Evolutionary conservation across 2,113 vertebrate species (phyloP), one percentile per base, ranked within the genome.

Genomic region (Leptobrachium leishanense): DNA sequence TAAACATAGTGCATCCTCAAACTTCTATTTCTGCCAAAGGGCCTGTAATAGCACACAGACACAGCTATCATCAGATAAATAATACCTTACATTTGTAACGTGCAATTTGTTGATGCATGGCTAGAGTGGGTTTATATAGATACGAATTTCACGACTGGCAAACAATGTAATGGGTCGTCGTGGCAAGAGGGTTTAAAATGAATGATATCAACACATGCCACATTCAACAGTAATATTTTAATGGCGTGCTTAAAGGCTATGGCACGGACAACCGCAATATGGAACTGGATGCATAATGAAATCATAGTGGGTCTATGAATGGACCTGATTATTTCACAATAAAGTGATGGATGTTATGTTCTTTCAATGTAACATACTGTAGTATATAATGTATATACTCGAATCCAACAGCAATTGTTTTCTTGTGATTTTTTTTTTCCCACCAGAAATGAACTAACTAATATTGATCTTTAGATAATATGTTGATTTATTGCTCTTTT

Each of bases 41-140:
- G 11, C 46, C 63, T 31, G n/a, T 80, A 68, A 8, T 55, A 31
- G 40, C 43, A 44, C 63, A 67, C 53, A 62, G 64, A 57, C 41
- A n/a, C 13, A 74, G 13, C 71, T 68, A 74, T 68, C 53, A 68
- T 68, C 74, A 81, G n/a, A 63, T 50, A 68, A 74, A 80, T 79
- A 67, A 57, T 53, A 80, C 64, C 77, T 73, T 20, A 44, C 69
- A 55, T 79, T 72, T 72, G 41, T 57, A 72, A 46, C 40, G 70
- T 64, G 39, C 68, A 41, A 65, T 65, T n/a, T 79, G 44, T 53
- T 65, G 41, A 40, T 72, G 46, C 71, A 79, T 54, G 40, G 11
- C 64, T 57, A 55, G 62, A 11, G 42, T 53, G 63, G 7, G 50
- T 72, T 72, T 72, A 41, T 72, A 46, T 43, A 68, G 67, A 44